Base-by-base conservation (phyloP, 1,140 invertebrate species). In the Aphelinus atriplicis region DNA sequence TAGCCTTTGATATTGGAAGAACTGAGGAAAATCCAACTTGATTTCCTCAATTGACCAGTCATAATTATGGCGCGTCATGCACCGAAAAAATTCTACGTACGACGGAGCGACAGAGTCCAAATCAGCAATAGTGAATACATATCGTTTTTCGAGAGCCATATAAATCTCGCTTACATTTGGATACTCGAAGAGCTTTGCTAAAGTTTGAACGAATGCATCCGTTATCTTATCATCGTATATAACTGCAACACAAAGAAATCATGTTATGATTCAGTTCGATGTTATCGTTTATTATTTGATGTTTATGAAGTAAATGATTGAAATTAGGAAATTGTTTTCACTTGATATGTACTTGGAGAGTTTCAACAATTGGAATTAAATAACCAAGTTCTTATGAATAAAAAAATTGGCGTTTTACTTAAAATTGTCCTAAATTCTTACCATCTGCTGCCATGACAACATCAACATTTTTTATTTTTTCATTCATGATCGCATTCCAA, bases 151-250 rank as follows among this genome's bases (percentile, higher is more conserved):
- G 60, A 97, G 81, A 3, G 94, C 93, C 46, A 97, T 88, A 77
- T 93, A 95, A n/a, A 94, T 85, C 5, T 85, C 90, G 56, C 87
- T 83, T 1, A 88, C 88, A 6, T 47, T 45, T 9, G 90, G 88
- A 1, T 88, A 87, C 47, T 87, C 86, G 53, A 97, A 85, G 6
- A 97, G 87, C 80, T 91, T 91, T 76, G 92, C 89, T 63, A 96
- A 86, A 1, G 94, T 94, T 7, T 89, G 86, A 1, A 97, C 90
- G 81, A 97, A 96, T 1, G 92, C 94, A 75, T 94, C 91, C 5
- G 95, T 97, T 45, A 97, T 90, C 73, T 92, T 90, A 77, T 95
- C 93, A 83, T 96, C 94, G 88, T 97, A 97, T 50, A 97, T 92
- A 5, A 97, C 94, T 95, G 84, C 65, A 92, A 90, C n/a, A 60